Evolutionary conservation across 2,888 invertebrate species (phyloP).

Genomic region (Molanna angustata): DNA sequence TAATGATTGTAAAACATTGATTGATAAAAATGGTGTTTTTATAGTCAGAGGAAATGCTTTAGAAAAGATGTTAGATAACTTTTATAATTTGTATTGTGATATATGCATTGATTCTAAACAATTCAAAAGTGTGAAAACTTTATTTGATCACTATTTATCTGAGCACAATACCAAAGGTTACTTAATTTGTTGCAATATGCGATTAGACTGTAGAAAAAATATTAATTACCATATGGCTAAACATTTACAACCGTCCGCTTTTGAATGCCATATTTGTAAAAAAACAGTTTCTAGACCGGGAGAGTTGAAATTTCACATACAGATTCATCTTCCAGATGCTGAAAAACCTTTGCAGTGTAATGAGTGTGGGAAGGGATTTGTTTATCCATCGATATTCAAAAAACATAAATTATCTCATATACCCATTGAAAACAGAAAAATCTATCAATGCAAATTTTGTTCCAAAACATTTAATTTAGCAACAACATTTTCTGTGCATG

Average conservation of each 20-base stretch:
- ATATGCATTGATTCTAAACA: background rate
- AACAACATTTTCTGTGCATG: constrained; percentile 1
- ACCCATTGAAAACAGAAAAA: constrained; percentile 14
- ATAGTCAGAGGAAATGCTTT: constrained; percentile 1
- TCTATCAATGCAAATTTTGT: constrained; percentile 13
- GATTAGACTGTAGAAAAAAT: constrained; percentile 4
- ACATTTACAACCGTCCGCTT: constrained; percentile 7
- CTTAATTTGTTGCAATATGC: constrained; percentile 1
- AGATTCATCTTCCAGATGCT: constrained; percentile 2
- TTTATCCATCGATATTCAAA: constrained; percentile 4
- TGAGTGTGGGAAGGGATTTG: constrained; percentile 8
- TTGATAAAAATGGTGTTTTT: constrained; percentile 1
- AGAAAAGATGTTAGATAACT: constrained; percentile 3
- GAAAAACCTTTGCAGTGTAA: constrained; percentile 8
- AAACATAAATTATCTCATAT: constrained; percentile 19
- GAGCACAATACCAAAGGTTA: constrained; percentile 3
- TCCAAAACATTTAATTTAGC: constrained; percentile 8
- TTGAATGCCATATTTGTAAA: constrained; percentile 10
- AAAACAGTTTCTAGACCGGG: constrained; percentile 5
- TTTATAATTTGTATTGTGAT: constrained; percentile 6
- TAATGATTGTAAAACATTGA: background rate
- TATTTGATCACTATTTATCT: constrained; percentile 3
- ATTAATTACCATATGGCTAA: constrained; percentile 9
- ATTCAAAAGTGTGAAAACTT: background rate
- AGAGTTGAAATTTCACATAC: constrained; percentile 6